Evolutionary conservation across 2,113 vertebrate species (phyloP).

Genomic region (Indri indri): DNA sequence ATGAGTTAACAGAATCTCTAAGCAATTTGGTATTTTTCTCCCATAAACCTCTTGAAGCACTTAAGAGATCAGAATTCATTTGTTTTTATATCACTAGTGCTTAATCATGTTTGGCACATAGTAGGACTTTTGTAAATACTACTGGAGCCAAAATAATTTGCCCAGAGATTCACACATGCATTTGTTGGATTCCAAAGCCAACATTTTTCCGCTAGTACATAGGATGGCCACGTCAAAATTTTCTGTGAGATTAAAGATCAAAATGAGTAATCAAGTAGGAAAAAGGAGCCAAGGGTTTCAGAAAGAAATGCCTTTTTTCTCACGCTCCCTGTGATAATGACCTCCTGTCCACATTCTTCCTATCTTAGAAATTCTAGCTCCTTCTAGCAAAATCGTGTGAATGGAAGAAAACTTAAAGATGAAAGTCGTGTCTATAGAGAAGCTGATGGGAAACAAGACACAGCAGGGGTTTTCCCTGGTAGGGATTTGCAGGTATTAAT

Average conservation of each 20-base stretch:
- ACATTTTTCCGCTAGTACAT: accelerated
- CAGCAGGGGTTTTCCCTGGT: neutral
- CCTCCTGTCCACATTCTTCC: neutral
- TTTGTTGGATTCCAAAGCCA: neutral
- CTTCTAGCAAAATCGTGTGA: neutral
- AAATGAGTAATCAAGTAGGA: neutral
- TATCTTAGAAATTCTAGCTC: neutral
- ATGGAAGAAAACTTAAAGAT: neutral
- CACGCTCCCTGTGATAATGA: neutral
- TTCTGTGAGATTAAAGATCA: neutral
- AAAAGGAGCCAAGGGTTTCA: neutral
- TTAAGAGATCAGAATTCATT: neutral
- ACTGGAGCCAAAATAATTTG: neutral
- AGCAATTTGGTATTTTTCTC: neutral
- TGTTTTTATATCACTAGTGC: neutral
- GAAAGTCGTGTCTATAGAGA: neutral
- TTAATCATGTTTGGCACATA: neutral
- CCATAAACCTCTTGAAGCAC: neutral
- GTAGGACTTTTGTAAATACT: neutral
- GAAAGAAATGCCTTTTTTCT: neutral
- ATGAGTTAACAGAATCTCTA: neutral
- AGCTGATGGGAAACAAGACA: neutral
- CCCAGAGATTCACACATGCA: neutral
- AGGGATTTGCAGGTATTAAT: neutral
- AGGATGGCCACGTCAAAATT: neutral